These are phyloP conservation scores for Oscheius sp. DNA, from an alignment of 1,140 invertebrate genomes.

Conservation along the genomic window DNA sequence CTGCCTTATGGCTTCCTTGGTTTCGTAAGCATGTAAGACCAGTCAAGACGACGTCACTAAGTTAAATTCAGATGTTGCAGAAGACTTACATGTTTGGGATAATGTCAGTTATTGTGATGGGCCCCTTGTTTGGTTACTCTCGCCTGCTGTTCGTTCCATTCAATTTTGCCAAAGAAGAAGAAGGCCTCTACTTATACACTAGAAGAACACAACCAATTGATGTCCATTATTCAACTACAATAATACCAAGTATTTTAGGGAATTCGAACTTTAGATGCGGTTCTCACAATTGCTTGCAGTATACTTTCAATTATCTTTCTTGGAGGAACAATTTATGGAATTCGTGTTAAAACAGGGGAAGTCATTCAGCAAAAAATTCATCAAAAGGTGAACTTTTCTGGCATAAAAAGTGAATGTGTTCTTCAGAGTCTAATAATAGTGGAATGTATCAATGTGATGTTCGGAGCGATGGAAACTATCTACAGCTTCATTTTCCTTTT, in stretches of 20 bases:
- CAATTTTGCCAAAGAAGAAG: background rate
- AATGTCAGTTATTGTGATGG: background rate
- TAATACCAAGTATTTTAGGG: background rate
- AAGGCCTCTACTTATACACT: background rate
- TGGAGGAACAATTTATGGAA: background rate
- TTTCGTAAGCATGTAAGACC: no score
- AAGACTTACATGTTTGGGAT: background rate
- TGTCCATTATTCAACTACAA: background rate
- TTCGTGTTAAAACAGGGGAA: background rate
- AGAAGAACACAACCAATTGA: background rate
- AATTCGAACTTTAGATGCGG: background rate
- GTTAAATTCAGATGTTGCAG: background rate
- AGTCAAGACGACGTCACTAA: background rate
- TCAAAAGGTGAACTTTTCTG: background rate
- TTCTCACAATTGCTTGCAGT: background rate
- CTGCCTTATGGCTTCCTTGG: background rate
- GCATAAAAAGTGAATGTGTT: background rate
- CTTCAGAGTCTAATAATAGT: background rate
- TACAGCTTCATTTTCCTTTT: background rate
- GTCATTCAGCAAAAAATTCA: background rate
- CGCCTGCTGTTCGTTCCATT: background rate
- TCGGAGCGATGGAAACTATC: background rate
- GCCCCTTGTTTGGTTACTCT: no score
- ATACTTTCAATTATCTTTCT: background rate
- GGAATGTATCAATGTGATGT: background rate